Base-by-base conservation (phyloP, 2,888 invertebrate genomes). In the Pristionchus exspectatus region DNA sequence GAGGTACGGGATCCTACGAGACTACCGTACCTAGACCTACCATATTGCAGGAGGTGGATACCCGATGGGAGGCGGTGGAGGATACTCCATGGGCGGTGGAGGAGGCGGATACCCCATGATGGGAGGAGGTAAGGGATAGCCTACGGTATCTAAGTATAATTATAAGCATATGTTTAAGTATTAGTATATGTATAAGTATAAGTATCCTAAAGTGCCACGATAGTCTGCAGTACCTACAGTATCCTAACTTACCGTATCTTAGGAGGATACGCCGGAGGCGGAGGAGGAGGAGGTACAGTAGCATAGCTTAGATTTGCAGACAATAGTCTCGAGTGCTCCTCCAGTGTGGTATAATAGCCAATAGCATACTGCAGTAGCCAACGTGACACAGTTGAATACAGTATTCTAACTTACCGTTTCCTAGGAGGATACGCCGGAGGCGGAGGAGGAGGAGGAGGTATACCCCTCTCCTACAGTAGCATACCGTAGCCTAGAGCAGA, bases 51-150 rank as follows among this genome's bases (percentile, higher is more conserved):
- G 44, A 66, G 87, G 87, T 9, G 87, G 87, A 87, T 88, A 88
- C 63, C 74, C 87, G 18, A 88, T 88, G 87, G 87, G 87, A 74
- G 87, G 87, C 44, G 87, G 87, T 0, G 87, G 87, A 88, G 87
- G 87, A 10, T 88, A 88, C 74, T 74, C 87, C 21, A 88, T 88
- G 87, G 87, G 87, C 12, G 87, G 87, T 9, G 87, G 87, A 72
- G 87, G 83, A 83, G 83, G 83, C 27, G 83, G 87, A 27, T 87
- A 87, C 87, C 30, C 87, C n/a, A 87, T 87, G 87, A 86, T 86
- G 87, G 87, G 87, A 87, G 87, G 87, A 69, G 87, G 87, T 74
- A 74, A 38, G 63, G 30, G 44, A 0, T 56, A n/a, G 83, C 59
- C 12, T 4, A n/a, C 16, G 7, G n/a, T 5, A 44, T 44, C 44